Base-by-base conservation (phyloP, 2,888 invertebrate genomes). In the Lathronympha strigana region DNA sequence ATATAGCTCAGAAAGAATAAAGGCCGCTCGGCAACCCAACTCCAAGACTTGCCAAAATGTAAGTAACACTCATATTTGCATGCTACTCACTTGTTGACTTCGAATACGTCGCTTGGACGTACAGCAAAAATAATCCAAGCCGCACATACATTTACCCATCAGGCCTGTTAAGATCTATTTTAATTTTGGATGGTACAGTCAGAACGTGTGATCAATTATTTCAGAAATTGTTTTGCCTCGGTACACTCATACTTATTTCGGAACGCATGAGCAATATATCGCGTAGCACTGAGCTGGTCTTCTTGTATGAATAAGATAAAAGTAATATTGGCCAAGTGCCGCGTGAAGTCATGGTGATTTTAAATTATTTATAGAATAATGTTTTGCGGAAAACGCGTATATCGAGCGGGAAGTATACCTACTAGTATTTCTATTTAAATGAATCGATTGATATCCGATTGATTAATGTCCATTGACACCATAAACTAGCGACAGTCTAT, bases 301-400 rank as follows among this genome's bases (percentile, higher is more conserved):
- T 55, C 25, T 49, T 61, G 54, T 61, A 47, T 49, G 45, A 66
- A 66, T 68, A 61, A 66, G 53, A 60, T 49, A 54, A 66, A 60
- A 47, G 45, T 21, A 40, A 60, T 31, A 66, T 66, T 66, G 66
- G 66, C 66, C 2, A 36, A 6, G 8, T 61, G 66, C 66, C 66
- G 47, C 21, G 47, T 66, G 66, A 66, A 47, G 53, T 66, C 64
- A 66, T 54, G 40, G 11, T 45, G 50, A 38, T 13, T 62, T 36
- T 33, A 28, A 50, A 17, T 33, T 64, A 64, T 64, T 60, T 53
- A 53, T 51, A 60, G n/a, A 38, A 36, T 23, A 31, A 31, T 31
- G 13, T 3, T 45, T 57, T 19, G n/a, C 31, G 57, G 57, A 31
- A 57, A 43, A 21, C 43, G n/a, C n/a, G 31, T 31, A 19, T 28